These are phyloP conservation scores for Anableps anableps DNA, from an alignment of 2,797 vertebrate species.

Conservation along the genomic window DNA sequence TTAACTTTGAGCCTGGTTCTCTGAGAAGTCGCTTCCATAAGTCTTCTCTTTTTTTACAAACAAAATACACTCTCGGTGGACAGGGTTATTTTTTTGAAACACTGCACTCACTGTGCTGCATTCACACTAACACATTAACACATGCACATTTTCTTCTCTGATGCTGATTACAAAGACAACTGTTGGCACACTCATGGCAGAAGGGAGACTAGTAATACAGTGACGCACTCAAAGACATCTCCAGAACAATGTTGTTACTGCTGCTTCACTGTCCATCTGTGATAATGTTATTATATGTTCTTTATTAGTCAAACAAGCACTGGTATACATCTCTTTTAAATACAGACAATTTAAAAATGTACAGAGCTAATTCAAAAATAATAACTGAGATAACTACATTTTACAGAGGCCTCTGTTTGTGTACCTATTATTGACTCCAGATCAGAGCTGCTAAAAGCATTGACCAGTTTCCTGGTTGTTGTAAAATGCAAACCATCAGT, in stretches of 20 bases:
- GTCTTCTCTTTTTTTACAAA: conserved; percentile 59
- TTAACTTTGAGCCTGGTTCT: conserved; percentile 49
- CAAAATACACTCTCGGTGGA: conserved; percentile 40
- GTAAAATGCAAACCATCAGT: neutral
- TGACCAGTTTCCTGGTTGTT: neutral
- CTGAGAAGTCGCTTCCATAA: conserved; percentile 36
- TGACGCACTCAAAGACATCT: conserved; percentile 42
- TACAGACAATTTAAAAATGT: neutral
- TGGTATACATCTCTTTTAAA: neutral
- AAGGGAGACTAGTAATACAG: conserved; percentile 52
- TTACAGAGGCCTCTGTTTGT: neutral
- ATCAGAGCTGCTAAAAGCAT: conserved; percentile 6
- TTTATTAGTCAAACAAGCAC: conserved; percentile 5
- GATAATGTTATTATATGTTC: conserved; percentile 14
- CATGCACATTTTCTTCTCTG: conserved; percentile 34
- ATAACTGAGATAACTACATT: neutral
- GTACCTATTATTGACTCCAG: neutral
- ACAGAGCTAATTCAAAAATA: neutral
- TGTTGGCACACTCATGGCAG: conserved; percentile 47
- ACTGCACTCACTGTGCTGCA: conserved; percentile 38
- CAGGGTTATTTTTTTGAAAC: conserved; percentile 58
- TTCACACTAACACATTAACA: neutral
- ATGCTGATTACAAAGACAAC: conserved; percentile 50
- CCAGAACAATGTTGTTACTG: conserved; percentile 27
- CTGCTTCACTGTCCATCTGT: conserved; percentile 29